phyloP scores from a whole-genome alignment of 2,888 invertebrate species.

The Melanotus villosus region DNA sequence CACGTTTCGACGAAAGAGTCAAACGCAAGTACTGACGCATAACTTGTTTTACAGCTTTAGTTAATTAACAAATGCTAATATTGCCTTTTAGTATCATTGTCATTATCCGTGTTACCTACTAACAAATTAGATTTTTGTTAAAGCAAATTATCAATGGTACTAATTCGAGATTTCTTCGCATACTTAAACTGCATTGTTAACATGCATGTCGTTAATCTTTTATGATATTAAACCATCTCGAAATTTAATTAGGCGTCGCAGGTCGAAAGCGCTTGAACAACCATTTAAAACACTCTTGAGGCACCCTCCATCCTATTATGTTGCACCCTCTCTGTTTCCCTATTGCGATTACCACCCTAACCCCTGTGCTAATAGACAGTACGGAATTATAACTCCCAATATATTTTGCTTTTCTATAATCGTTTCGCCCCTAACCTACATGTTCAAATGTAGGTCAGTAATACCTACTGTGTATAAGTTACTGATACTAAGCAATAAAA shows the following conservation, averaged over 20 bases:
- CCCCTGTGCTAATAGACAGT: constrained; percentile 41
- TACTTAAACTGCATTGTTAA: no score
- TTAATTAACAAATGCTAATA: no score
- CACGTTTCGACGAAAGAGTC: no score
- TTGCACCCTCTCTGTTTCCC: constrained; percentile 45
- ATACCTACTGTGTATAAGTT: constrained; percentile 5
- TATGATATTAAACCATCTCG: constrained; percentile 15
- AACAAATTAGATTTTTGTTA: no score
- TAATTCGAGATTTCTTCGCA: no score
- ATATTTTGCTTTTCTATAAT: constrained; percentile 42
- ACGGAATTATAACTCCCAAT: constrained; percentile 41
- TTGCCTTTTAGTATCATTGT: no score
- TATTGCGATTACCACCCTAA: constrained; percentile 43
- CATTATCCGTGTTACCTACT: no score
- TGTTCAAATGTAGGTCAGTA: constrained; percentile 44
- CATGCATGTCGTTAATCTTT: not conserved
- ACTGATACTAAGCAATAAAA: no score
- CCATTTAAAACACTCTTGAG: constrained; percentile 48
- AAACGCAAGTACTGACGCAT: no score
- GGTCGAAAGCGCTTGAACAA: constrained; percentile 41
- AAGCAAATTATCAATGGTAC: no score
- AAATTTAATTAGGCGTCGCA: constrained; percentile 37
- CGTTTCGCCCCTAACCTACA: constrained; percentile 48
- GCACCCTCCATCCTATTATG: constrained; percentile 45
- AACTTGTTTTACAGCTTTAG: no score